Conservation (phyloP, 2,888 invertebrate species). For the Melangyna quadrimaculata region DNA sequence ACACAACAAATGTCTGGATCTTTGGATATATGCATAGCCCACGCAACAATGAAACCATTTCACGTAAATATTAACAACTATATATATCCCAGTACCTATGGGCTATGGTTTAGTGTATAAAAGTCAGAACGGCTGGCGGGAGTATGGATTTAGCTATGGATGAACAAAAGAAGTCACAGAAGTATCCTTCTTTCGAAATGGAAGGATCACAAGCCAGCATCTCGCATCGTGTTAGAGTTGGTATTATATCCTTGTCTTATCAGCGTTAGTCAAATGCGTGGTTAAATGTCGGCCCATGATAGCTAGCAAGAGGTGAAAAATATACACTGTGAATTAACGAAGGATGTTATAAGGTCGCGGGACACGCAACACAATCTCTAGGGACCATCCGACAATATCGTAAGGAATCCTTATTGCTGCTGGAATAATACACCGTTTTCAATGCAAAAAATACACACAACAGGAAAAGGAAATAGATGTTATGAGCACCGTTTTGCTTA, state of each 20-base stretch:
- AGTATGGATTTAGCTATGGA: conserved; percentile 16
- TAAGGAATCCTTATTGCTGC: conserved; percentile 53
- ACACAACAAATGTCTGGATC: conserved; percentile 7
- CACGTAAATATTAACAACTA: conserved; percentile 68
- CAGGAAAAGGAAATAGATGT: background rate
- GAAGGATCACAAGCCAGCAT: conserved; percentile 29
- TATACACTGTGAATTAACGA: conserved; percentile 50
- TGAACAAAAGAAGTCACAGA: conserved; percentile 59
- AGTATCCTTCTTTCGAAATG: conserved; percentile 48
- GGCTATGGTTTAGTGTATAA: too few species aligned
- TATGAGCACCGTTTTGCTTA: conserved; percentile 20
- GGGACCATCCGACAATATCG: conserved; percentile 45
- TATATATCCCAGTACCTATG: too few species aligned
- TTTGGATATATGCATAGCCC: conserved; percentile 18
- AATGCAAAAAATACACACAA: conserved; percentile 5
- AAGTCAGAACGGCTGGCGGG: background rate
- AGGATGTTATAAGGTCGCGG: conserved; percentile 68
- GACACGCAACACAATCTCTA: conserved; percentile 66
- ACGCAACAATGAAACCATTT: conserved; percentile 66
- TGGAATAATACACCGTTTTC: conserved; percentile 51
- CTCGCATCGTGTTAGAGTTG: conserved; percentile 27
- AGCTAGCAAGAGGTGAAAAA: conserved; percentile 39
- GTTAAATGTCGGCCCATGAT: conserved; percentile 64
- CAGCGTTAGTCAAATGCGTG: conserved; percentile 70
- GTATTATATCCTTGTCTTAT: conserved; percentile 59